These are phyloP conservation scores for Varecia variegata DNA, from an alignment of 2,797 vertebrate genomes.

Conservation along the genomic window DNA sequence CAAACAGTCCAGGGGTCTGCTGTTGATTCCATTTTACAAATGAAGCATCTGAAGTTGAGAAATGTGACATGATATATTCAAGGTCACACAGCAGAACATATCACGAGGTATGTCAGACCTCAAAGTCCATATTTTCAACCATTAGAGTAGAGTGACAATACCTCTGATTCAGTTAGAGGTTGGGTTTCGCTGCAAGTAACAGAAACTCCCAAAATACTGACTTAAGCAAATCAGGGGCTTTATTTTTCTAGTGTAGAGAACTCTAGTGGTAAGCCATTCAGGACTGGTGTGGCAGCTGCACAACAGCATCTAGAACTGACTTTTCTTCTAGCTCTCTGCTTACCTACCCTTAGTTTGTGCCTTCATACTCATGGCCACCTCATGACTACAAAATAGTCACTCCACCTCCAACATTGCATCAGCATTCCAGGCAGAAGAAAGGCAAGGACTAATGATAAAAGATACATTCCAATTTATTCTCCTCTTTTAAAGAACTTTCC, in stretches of 20 bases:
- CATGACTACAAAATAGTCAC: background rate
- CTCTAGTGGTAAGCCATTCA: background rate
- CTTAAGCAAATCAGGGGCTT: background rate
- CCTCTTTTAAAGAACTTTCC: background rate
- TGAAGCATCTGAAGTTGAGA: background rate
- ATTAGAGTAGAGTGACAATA: background rate
- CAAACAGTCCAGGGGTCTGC: background rate
- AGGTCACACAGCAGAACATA: background rate
- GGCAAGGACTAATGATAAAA: background rate
- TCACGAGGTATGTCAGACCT: background rate
- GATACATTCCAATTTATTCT: background rate
- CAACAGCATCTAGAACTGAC: background rate
- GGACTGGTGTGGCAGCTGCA: too few relatives aligned
- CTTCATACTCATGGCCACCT: rapidly evolving
- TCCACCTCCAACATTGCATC: background rate
- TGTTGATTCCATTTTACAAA: background rate
- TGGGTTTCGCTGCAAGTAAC: background rate
- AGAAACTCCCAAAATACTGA: background rate
- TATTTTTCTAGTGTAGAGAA: background rate
- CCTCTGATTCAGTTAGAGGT: background rate
- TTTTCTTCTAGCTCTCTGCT: background rate
- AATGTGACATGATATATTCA: background rate
- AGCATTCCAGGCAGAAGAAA: background rate
- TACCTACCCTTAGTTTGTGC: rapidly evolving
- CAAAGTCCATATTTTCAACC: too few relatives aligned